phyloP scores from a whole-genome alignment of 1,140 invertebrate genomes.

The Wiebesia pumilae region DNA sequence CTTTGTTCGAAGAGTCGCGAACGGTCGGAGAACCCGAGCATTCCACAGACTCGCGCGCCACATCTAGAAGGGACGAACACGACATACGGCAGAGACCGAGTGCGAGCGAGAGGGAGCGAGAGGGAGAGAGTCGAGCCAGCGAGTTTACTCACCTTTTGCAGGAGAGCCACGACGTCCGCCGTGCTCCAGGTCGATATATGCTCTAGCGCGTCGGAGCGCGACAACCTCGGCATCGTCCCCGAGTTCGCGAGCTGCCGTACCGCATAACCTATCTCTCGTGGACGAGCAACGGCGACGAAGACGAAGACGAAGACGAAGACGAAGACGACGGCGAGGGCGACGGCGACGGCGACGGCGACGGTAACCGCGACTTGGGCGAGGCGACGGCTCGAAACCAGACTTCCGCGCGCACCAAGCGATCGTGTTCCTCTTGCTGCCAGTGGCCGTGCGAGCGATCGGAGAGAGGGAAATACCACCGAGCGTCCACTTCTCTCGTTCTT shows the following conservation, averaged over 20 bases:
- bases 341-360: not conserved
- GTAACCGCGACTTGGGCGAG: not conserved
- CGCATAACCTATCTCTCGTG: not conserved
- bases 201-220: constrained; percentile 61
- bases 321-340: not conserved
- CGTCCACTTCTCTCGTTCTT: constrained; percentile 23
- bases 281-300: not conserved
- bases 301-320: no score
- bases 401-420: not conserved
- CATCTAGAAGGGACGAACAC: not conserved
- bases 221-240: constrained; percentile 38
- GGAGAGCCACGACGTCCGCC: constrained; percentile 61
- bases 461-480: constrained; percentile 24
- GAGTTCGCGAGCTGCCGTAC: not conserved
- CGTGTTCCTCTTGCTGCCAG: constrained; percentile 12
- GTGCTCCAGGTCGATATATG: constrained; percentile 67
- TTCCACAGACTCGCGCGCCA: not conserved
- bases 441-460: not conserved
- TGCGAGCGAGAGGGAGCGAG: not conserved
- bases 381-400: not conserved
- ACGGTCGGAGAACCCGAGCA: not conserved
- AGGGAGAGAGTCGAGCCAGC: not conserved
- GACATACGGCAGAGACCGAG: not conserved
- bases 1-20: not conserved
- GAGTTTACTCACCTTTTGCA: constrained; percentile 68